A percentile compares a stretch with the other conserved stretches of the same genome.
These are phyloP conservation scores for Galaxea fascicularis DNA, from an alignment of 92 coral and sea anemone genomes.

Conservation along the genomic window DNA sequence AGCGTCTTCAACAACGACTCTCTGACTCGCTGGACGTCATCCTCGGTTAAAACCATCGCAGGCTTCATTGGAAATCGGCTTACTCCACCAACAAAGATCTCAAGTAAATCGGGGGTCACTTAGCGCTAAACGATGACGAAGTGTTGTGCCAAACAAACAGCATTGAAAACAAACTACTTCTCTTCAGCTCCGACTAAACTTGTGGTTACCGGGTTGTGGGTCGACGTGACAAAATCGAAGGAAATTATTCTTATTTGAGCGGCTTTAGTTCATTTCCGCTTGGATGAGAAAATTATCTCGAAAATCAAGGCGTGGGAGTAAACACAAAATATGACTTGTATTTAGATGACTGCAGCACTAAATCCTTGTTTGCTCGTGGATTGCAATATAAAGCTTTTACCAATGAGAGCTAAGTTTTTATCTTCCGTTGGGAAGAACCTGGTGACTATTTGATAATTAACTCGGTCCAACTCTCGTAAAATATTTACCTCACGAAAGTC, in stretches of 20 bases:
- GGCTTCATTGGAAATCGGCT: constrained; percentile 66
- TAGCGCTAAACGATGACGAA: background rate
- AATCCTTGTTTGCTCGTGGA: constrained; percentile 44
- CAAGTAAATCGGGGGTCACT: constrained; percentile 7
- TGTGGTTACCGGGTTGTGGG: background rate
- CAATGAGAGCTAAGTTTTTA: background rate
- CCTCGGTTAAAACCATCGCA: constrained; percentile 81
- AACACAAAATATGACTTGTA: constrained; percentile 20
- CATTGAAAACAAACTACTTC: constrained; percentile 11
- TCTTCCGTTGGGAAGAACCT: constrained; percentile 30
- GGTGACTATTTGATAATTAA: constrained; percentile 40
- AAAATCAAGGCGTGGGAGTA: constrained; percentile 53
- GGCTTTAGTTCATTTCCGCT: constrained; percentile 52
- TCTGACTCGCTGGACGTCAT: constrained; percentile 72
- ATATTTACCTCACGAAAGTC: constrained; percentile 30
- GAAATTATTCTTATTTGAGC: background rate
- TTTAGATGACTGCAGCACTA: constrained; percentile 43
- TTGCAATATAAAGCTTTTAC: constrained; percentile 22
- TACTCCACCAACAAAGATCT: constrained; percentile 33
- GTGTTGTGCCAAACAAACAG: constrained; percentile 38
- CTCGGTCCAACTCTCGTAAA: constrained; percentile 22
- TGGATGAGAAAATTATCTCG: constrained; percentile 49
- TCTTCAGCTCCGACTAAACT: background rate
- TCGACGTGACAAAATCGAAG: background rate
- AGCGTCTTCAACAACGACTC: constrained; percentile 72